These are phyloP conservation scores for Agonopterix alstromeriana DNA, from an alignment of 2,888 invertebrate genomes.

Conservation along the genomic window DNA sequence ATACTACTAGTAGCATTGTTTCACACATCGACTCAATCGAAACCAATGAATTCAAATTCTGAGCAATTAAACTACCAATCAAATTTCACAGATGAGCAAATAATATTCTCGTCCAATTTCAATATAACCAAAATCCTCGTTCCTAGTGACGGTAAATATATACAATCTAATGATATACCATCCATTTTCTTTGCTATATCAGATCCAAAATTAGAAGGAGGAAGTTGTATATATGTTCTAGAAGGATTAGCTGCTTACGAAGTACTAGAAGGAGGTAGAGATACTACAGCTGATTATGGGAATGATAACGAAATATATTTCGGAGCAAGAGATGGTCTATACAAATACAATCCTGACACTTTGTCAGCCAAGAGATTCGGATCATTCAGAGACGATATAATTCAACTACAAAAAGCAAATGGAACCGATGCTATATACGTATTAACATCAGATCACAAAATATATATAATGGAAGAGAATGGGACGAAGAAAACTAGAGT, in stretches of 20 bases:
- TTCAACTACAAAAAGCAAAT: constrained; percentile 55
- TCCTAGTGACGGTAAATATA: constrained; percentile 34
- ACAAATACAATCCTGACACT: constrained; percentile 37
- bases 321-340: constrained; percentile 45
- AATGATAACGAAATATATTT: constrained; percentile 37
- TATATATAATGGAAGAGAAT: constrained; percentile 40
- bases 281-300: constrained; percentile 46
- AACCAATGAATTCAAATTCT: not conserved
- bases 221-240: constrained; percentile 50
- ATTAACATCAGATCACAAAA: constrained; percentile 30
- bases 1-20: not conserved
- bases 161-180: constrained; percentile 39
- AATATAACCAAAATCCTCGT: constrained; percentile 50
- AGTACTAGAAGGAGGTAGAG: constrained; percentile 50
- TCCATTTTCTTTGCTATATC: constrained; percentile 49
- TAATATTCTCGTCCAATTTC: constrained; percentile 41
- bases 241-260: constrained; percentile 55
- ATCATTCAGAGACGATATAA: constrained; percentile 41
- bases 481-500: constrained; percentile 38
- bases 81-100: constrained; percentile 39
- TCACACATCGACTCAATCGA: not conserved
- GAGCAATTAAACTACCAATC: not conserved
- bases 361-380: constrained; percentile 49
- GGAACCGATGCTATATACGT: constrained; percentile 39
- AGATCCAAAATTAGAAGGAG: constrained; percentile 41